Conservation (phyloP, 2,797 vertebrate genomes). For the Phylloscopus collybita region DNA sequence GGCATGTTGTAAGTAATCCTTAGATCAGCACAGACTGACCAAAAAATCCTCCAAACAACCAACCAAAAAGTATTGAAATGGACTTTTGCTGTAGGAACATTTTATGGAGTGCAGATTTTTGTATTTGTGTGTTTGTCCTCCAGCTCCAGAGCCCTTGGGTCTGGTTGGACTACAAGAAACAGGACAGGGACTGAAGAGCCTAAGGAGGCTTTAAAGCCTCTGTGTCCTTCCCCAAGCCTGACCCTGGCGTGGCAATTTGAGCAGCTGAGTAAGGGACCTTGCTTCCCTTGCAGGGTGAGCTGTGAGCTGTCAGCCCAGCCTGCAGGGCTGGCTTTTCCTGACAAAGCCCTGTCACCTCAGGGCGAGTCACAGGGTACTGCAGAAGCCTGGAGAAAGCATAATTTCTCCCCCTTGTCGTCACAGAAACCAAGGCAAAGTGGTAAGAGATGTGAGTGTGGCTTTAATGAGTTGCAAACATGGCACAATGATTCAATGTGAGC, state of each 20-base stretch:
- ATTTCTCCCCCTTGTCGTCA: not conserved
- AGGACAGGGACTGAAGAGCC: not conserved
- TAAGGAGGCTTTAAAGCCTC: not conserved
- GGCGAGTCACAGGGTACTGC: not conserved
- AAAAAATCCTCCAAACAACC: not conserved
- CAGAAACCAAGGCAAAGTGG: not conserved
- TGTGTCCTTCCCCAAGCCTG: not conserved
- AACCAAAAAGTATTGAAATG: not conserved
- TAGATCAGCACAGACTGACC: not conserved
- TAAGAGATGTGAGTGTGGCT: not conserved
- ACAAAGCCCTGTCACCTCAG: not conserved
- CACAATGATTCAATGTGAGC: constrained; percentile 44
- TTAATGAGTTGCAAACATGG: constrained; percentile 40
- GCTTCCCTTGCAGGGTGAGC: not conserved
- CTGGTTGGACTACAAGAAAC: not conserved
- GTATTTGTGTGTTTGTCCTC: not conserved
- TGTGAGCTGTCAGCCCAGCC: not conserved
- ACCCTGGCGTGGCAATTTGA: not conserved
- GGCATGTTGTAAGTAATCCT: not conserved
- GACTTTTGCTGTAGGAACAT: not conserved
- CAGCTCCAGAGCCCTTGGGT: not conserved
- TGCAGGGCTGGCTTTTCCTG: not conserved
- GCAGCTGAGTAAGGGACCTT: not conserved
- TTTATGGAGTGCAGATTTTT: not conserved
- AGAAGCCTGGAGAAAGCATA: not conserved